Evolutionary conservation across 1,140 invertebrate species (phyloP), one percentile per base, ranked within the genome.

Genomic region (Anagrus nilaparvatae): DNA sequence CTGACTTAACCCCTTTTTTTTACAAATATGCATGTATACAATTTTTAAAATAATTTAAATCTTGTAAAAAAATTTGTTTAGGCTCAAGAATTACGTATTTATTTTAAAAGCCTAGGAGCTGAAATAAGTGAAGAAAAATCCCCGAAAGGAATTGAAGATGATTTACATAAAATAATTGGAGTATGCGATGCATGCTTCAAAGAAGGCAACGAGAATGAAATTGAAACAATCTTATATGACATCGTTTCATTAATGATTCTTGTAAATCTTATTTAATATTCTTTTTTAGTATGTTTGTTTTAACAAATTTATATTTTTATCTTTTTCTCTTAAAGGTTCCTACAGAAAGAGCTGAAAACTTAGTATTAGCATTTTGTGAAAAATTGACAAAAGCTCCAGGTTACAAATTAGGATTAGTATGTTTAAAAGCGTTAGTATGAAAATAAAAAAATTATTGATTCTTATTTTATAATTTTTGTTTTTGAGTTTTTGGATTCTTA

Each of bases 201-300:
- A 55, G 87, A 87, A 58, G 78, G 78, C 3, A 81, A 80, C 59
- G 84, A 88, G 65, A 58, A 60, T 23, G 84, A 88, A 58, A 81
- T 89, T 54, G 85, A 88, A 70, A 79, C 78, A 48, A 82, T 89
- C 35, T 69, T 88, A 0, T 88, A 89, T 74, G 82, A 82, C 69
- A 92, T 97, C 67, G 90, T 96, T 3, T 94, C 91, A 5, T 86
- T 95, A 40, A 81, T 95, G 72, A 84, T 95, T 45, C 76, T 88
- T 48, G 83, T 86, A 70, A 75, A 75, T 77, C 43, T 27, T 27
- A 2, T 10, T 27, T 47, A 18, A 39, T 46, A 14, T 21, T 27
- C 14, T 14, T 20, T 40, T 16, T 37, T 27, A 19, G 9, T 34
- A 10, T 32, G 43, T 38, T 20, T 19, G 28, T 25, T 37, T 19